Evolutionary conservation across 2,797 vertebrate species (phyloP), one percentile per base, ranked within the genome.

Genomic region (Onychomys leucogaster): DNA sequence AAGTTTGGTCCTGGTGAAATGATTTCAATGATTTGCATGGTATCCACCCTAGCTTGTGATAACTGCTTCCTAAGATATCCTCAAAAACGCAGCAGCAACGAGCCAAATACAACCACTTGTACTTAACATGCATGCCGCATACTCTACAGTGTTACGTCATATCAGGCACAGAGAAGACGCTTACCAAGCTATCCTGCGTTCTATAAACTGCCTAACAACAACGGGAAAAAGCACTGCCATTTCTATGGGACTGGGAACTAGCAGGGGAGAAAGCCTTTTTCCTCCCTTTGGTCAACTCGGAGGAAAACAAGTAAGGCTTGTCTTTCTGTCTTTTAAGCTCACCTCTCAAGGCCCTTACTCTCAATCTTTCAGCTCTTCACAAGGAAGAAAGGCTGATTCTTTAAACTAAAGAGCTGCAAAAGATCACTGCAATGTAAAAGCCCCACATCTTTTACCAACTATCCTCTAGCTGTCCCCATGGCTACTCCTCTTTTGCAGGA

Each of bases 151-250:
- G 97, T 57, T 97, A 98, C 98, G 96, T 98, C 98, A 98, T 57
- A 78, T 95, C 97, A 97, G 95, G 97, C 97, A 34, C 86, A 17
- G 96, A 98, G 98, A 97, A 94, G 97, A 98, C 96, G 65, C 98
- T 98, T 96, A 96, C 98, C 55, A 97, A 98, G 98, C 98, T 90
- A 5, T 90, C 98, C 95, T 97, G 98, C 97, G 43, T 97, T 98
- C 98, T 97, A 94, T 41, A 97, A 97, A 98, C 98, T 98, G 98
- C 98, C 97, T 97, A 95, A 98, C 96, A 95, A 96, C 96, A 97
- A 96, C 97, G 97, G 97, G 59, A 76, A 96, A 91, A 94, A 94
- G 91, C 97, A n/a, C 95, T 94, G 93, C 97, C 75, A 98, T 96
- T 97, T 82, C 96, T 63, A 65, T 81, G 97, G 95, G 97, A 97